Conservation (phyloP, 1,140 invertebrate genomes). For the Danaus plexippus region DNA sequence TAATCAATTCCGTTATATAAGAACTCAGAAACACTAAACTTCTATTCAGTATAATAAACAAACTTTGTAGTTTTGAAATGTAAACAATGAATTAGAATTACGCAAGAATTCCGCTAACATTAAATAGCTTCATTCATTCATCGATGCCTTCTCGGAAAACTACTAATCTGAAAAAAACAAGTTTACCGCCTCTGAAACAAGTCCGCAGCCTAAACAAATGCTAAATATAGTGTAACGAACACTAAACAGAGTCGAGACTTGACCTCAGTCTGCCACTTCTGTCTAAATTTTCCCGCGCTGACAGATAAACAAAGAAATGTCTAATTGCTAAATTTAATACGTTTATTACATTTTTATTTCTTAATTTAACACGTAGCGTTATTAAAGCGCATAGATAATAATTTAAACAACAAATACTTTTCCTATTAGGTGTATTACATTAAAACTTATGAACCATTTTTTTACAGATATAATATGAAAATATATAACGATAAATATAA, state of each 20-base stretch:
- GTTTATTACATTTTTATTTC: no score
- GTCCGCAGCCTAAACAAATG: conserved; percentile 49
- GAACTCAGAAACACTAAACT: no score
- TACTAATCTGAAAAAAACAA: conserved; percentile 18
- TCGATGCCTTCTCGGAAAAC: conserved; percentile 14
- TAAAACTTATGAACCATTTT: no score
- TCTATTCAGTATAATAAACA: neutral
- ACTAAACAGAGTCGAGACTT: conserved; percentile 40
- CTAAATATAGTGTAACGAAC: conserved; percentile 45
- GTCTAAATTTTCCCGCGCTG: conserved; percentile 32
- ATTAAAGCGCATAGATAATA: no score
- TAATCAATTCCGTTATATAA: no score
- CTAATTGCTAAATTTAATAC: no score
- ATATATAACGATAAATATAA: no score
- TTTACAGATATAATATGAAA: no score
- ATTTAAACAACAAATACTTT: no score
- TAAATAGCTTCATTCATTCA: conserved; percentile 27
- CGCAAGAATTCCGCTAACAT: conserved; percentile 1
- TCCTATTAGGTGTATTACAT: no score
- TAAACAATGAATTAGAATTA: conserved; percentile 7
- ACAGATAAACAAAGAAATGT: conserved; percentile 34
- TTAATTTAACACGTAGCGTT: no score
- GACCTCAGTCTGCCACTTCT: conserved; percentile 37
- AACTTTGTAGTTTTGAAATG: conserved; percentile 5
- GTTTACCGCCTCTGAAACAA: conserved; percentile 33